Conservation (phyloP, 1,140 invertebrate genomes). For the Uloborus diversus region DNA sequence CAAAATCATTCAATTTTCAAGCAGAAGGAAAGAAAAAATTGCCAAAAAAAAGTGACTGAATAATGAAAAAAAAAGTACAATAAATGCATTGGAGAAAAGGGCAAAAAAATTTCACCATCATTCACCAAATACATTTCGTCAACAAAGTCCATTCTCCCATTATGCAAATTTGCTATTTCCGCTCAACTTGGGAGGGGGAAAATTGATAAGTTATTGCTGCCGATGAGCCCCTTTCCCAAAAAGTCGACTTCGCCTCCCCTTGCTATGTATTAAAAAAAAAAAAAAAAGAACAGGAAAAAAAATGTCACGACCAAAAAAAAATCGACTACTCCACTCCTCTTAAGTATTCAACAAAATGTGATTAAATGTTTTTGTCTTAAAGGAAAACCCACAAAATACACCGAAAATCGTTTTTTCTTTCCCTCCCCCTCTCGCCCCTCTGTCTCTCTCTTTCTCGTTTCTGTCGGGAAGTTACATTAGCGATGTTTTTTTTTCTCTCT, state of each 20-base stretch:
- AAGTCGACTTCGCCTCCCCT: neutral
- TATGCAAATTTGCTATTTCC: slow-evolving; percentile 51
- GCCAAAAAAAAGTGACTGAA: no score
- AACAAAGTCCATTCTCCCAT: slow-evolving; percentile 45
- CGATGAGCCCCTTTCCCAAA: neutral
- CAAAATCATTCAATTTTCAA: no score
- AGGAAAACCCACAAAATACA: slow-evolving; percentile 46
- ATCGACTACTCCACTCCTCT: neutral
- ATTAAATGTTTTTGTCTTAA: slow-evolving; percentile 52
- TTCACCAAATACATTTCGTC: slow-evolving; percentile 35
- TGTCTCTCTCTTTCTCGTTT: neutral
- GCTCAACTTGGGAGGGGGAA: neutral
- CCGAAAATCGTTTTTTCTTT: slow-evolving; percentile 7
- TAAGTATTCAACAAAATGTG: slow-evolving; percentile 48
- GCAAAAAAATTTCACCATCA: slow-evolving; percentile 3
- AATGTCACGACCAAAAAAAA: neutral
- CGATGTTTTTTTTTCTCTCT: slow-evolving; percentile 9
- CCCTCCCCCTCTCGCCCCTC: neutral
- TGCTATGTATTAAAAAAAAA: neutral
- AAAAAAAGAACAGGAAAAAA: slow-evolving; percentile 2
- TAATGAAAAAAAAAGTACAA: neutral
- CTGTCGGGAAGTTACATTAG: slow-evolving; percentile 25
- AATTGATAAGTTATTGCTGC: slow-evolving; percentile 46
- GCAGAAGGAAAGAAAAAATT: no score
- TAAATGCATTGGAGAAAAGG: neutral